Evolutionary conservation across 2,113 vertebrate genomes (phyloP).

Genomic region (Sebastes schlegelii): DNA sequence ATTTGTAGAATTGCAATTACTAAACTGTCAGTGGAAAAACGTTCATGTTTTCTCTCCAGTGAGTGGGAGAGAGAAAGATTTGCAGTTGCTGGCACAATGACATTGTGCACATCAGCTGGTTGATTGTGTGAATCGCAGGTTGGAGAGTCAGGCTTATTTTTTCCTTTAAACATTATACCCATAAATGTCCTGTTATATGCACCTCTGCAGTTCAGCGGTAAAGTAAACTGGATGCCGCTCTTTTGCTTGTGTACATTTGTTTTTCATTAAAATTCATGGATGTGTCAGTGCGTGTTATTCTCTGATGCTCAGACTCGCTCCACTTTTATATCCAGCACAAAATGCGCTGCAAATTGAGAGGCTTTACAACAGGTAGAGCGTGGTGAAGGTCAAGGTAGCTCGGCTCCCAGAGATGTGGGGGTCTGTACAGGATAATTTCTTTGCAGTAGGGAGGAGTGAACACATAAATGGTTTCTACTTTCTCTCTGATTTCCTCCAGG

Average conservation of each 20-base stretch:
- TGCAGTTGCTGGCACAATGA: not conserved
- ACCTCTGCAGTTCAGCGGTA: not conserved
- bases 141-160: not conserved
- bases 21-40: not conserved
- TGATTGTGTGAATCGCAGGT: not conserved
- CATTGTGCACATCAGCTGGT: not conserved
- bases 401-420: slow-evolving; percentile 37
- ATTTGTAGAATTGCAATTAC: not conserved
- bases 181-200: not conserved
- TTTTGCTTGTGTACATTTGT: slow-evolving; percentile 10
- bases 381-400: slow-evolving; percentile 63
- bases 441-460: slow-evolving; percentile 57
- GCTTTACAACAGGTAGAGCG: slow-evolving; percentile 53
- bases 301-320: not conserved
- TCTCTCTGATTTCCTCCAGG: slow-evolving; percentile 69
- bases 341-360: slow-evolving; percentile 56
- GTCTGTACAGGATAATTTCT: slow-evolving; percentile 63
- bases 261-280: slow-evolving; percentile 48
- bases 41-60: not conserved
- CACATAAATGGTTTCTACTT: slow-evolving; percentile 67
- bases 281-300: slow-evolving; percentile 25
- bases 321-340: slow-evolving; percentile 45
- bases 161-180: not conserved
- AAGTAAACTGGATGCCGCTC: not conserved
- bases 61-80: not conserved